Evolutionary conservation across 2,888 invertebrate species (phyloP), one percentile per base, ranked within the genome.

Genomic region (Scaptomyza reducta): DNA sequence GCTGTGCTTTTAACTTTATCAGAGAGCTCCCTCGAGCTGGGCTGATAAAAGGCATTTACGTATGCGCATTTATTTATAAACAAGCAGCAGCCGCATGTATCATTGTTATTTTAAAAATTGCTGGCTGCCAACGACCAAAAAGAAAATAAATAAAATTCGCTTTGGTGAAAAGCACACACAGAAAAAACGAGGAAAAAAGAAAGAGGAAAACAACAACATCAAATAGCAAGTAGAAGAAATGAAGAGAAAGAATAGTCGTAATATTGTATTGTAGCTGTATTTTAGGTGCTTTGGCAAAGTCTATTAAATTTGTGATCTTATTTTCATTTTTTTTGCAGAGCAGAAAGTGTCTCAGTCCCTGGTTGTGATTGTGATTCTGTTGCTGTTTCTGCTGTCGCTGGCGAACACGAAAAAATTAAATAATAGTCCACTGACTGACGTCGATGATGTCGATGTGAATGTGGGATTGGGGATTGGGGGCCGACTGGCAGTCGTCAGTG

Each of bases 61-160:
- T 82, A 80, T 87, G 87, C 78, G 75, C 64, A 82, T 87, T 83
- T 83, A 83, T 83, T 83, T 83, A 83, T 83, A 83, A 85, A 81
- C 87, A 87, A 84, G 66, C 73, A 81, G 78, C 84, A 64, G 78
- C 74, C 77, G 88, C 67, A 84, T 86, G 84, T 84, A 84, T 84
- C 88, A 84, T 84, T 84, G 83, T 84, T 88, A 84, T 84, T 85
- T 86, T 85, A 88, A 83, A 83, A 85, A 84, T 73, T 80, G 73
- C 66, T 84, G 62, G 69, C 80, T 67, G 79, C 76, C 66, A 67
- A 64, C 72, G 73, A 70, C 58, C 70, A 79, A 80, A 77, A 77
- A 45, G 54, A 76, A 77, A 77, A 73, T 74, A 85, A 82, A 85
- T 74, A 69, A 74, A 80, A 80, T 80, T 74, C 53, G 66, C 56